Base-by-base conservation (phyloP, 2,888 invertebrate genomes). In the Sesamia inferens region DNA sequence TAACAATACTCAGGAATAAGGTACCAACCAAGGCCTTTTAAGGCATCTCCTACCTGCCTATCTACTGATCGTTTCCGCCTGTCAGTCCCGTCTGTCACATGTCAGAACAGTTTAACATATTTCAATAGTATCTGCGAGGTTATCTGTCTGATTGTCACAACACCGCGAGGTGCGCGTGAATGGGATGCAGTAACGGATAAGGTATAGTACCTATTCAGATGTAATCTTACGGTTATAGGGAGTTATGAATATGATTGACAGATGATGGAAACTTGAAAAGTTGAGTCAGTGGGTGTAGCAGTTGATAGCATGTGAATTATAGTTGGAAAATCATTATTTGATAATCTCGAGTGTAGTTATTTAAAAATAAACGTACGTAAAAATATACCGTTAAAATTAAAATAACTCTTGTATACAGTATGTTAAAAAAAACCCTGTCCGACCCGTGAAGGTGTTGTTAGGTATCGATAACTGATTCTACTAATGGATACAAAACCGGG, bases 101-200 rank as follows among this genome's bases (percentile, higher is more conserved):
- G 65, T 58, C 65, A 39, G 47, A 55, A 59, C 47, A 47, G 66
- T 79, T 79, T 47, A 39, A 39, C 66, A 82, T 71, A 71, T 71
- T 65, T 74, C 55, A 66, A 74, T 68, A 47, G 62, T 81, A 83
- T 83, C 79, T 67, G 51, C 63, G 66, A 81, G 79, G 74, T 24
- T 67, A 83, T 81, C 83, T 79, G 19, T 31, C 51, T 39, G 70
- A 68, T 39, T 71, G 71, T 63, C 68, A 82, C n/a, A 64, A 73
- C 42, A 71, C 0, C 19, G 55, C 51, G 44, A n/a, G 67, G 13
- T 47, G 57, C 48, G 39, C 66, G 83, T 74, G 79, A 22, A 62
- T 58, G 83, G 81, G n/a, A 13, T 47, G 19, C 54, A 77, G 2
- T 54, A 59, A 78, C 63, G 44, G 51, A 47, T 59, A 59, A 48